Percentiles rank a stretch among this genome's conserved stretches.
phyloP scores from a whole-genome alignment of 2,113 vertebrate genomes.

The Ammodytes marinus region DNA sequence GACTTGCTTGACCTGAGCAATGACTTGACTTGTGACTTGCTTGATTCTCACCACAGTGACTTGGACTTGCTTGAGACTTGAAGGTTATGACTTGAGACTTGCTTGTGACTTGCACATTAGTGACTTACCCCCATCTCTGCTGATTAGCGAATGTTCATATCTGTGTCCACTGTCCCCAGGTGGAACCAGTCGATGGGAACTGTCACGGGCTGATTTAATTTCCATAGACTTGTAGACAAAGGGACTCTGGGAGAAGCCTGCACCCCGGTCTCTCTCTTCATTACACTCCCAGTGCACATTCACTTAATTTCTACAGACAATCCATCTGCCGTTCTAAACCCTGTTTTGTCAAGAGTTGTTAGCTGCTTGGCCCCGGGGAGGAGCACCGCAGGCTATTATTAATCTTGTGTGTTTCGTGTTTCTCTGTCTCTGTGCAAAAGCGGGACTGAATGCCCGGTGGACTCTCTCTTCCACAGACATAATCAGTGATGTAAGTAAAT shows the following conservation, averaged over 20 bases:
- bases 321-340: slow-evolving; percentile 85
- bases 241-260: slow-evolving; percentile 80
- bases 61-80: no score
- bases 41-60: no score
- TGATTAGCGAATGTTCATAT: slow-evolving; percentile 93
- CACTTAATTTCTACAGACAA: slow-evolving; percentile 86
- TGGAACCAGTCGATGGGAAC: slow-evolving; percentile 87
- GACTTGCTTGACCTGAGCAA: no score
- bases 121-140: no score
- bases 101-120: no score
- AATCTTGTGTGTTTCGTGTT: slow-evolving; percentile 83
- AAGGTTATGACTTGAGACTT: no score
- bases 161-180: slow-evolving; percentile 89
- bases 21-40: no score
- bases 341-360: slow-evolving; percentile 85
- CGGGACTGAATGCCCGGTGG: slow-evolving; percentile 67
- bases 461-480: slow-evolving; percentile 73
- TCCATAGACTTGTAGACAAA: slow-evolving; percentile 76
- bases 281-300: slow-evolving; percentile 82
- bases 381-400: slow-evolving; percentile 76
- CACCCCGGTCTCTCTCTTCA: slow-evolving; percentile 74
- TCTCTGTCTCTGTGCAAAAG: slow-evolving; percentile 70
- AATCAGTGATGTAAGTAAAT: slow-evolving; percentile 83
- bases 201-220: slow-evolving; percentile 92
- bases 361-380: slow-evolving; percentile 78